phyloP scores from a whole-genome alignment of 2,888 invertebrate species.

The Drosophila imparisetae region DNA sequence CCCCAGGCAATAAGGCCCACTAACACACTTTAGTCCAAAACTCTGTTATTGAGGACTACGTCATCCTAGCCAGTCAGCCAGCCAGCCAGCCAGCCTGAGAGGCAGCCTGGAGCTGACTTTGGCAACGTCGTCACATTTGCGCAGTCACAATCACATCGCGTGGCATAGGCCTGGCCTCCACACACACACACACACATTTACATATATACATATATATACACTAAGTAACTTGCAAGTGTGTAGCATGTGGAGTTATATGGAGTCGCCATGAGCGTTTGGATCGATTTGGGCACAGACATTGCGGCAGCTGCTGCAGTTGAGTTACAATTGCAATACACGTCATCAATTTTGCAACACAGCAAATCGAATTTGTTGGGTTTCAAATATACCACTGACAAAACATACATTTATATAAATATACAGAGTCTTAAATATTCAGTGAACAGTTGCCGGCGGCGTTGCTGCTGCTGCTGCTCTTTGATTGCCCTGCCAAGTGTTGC shows the following conservation, averaged over 20 bases:
- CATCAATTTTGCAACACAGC: conserved; percentile 41
- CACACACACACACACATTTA: conserved; percentile 31
- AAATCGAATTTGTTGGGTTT: conserved; percentile 50
- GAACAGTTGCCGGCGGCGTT: conserved; percentile 24
- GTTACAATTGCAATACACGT: conserved; percentile 37
- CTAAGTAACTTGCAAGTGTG: conserved; percentile 3
- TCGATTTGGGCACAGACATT: conserved; percentile 75
- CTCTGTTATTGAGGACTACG: conserved; percentile 70
- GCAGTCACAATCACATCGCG: conserved; percentile 79
- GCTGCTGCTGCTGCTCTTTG: conserved; percentile 26
- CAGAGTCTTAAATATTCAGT: conserved; percentile 3
- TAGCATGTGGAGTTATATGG: conserved; percentile 66
- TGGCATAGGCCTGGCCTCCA: conserved; percentile 69
- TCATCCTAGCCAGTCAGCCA: conserved; percentile 67
- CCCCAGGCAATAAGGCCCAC: conserved; percentile 68
- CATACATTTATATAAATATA: conserved; percentile 1
- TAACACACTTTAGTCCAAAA: conserved; percentile 66
- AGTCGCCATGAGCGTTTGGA: conserved; percentile 59
- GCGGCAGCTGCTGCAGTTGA: conserved; percentile 70
- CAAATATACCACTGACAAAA: conserved; percentile 38
- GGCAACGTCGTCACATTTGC: conserved; percentile 73
- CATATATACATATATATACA: background rate
- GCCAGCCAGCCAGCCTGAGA: conserved; percentile 27
- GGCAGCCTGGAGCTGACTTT: conserved; percentile 51
- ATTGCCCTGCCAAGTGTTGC: conserved; percentile 71